Percentiles rank a stretch among this genome's conserved stretches.
Evolutionary conservation across 2,888 invertebrate genomes (phyloP).

Genomic region (Phyto melanocephala): DNA sequence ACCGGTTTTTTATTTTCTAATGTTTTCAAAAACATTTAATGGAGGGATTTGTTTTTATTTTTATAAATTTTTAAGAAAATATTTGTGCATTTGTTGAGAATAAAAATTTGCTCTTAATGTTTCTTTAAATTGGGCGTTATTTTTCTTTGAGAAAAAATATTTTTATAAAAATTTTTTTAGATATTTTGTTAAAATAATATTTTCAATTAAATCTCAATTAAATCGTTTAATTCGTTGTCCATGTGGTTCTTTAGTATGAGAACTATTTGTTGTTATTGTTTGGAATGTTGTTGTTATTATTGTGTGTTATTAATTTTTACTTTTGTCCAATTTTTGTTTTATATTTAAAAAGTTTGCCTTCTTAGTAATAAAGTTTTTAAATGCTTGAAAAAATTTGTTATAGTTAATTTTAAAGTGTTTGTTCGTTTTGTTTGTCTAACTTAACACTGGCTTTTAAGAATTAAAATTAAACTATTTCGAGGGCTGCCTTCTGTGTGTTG

Average conservation of each 20-base stretch:
- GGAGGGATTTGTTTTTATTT: slow-evolving; percentile 36
- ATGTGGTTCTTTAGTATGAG: not conserved
- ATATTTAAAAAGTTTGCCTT: not conserved
- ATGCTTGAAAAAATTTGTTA: slow-evolving; percentile 33
- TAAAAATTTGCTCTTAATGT: not conserved
- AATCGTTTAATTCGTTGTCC: slow-evolving; percentile 14
- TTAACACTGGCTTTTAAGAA: slow-evolving; percentile 18
- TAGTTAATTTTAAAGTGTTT: slow-evolving; percentile 39
- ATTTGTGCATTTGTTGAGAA: slow-evolving; percentile 27
- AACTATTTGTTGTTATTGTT: not conserved
- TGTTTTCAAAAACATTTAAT: slow-evolving; percentile 16
- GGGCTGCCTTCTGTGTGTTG: slow-evolving; percentile 52
- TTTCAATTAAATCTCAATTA: too few relatives aligned
- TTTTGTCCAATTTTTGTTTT: not conserved
- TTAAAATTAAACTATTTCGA: slow-evolving; percentile 51
- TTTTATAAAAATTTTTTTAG: not conserved
- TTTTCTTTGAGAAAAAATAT: not conserved
- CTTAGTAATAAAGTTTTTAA: slow-evolving; percentile 27
- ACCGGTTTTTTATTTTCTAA: too few relatives aligned
- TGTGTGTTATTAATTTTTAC: too few relatives aligned
- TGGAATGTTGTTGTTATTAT: slow-evolving; percentile 32
- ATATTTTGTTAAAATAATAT: not conserved
- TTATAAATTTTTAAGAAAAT: not conserved
- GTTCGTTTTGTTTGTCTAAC: slow-evolving; percentile 31
- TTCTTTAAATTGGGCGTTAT: not conserved